These are phyloP conservation scores for Dromiciops gliroides DNA, from an alignment of 2,113 vertebrate species.

Conservation along the genomic window DNA sequence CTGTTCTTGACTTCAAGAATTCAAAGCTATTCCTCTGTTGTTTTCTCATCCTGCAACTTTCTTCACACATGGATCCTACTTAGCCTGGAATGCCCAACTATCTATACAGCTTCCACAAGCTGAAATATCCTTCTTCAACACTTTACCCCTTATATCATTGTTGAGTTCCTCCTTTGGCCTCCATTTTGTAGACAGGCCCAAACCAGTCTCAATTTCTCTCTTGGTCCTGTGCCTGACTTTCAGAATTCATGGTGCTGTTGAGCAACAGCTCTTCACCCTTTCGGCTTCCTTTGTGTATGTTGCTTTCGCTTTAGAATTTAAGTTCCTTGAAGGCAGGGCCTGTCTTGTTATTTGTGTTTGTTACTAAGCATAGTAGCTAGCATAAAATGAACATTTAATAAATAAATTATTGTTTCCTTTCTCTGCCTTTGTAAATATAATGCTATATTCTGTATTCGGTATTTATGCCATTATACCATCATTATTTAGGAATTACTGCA, in stretches of 20 bases:
- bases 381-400: neutral
- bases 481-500: slow-evolving; percentile 8
- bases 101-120: neutral
- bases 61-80: neutral
- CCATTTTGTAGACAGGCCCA: neutral
- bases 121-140: neutral
- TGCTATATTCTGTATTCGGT: neutral
- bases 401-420: neutral
- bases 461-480: slow-evolving; percentile 15
- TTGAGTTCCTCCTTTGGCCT: neutral
- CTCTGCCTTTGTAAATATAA: neutral
- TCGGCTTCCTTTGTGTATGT: neutral
- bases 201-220: neutral
- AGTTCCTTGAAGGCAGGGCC: neutral
- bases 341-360: neutral
- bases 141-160: neutral
- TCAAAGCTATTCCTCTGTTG: neutral
- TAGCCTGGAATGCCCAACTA: neutral
- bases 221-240: neutral
- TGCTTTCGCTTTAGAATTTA: neutral
- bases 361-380: neutral
- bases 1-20: neutral
- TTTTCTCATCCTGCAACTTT: neutral
- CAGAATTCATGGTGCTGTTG: neutral
- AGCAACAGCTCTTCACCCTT: neutral